Conservation (phyloP, 2,113 vertebrate species). For the Pantherophis guttatus region DNA sequence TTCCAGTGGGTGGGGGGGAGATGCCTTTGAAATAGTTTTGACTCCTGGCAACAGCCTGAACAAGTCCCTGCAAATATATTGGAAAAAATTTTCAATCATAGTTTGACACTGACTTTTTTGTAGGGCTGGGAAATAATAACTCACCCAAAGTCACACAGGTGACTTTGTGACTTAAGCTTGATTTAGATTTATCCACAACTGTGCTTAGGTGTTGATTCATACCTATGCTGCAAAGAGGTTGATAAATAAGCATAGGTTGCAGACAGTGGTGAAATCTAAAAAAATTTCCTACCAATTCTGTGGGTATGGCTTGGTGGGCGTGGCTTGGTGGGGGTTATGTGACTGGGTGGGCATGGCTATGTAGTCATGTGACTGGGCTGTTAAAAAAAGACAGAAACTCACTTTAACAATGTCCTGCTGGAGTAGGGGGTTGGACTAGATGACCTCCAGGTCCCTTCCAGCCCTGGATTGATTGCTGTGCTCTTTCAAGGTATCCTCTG, state of each 20-base stretch:
- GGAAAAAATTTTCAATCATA: background rate
- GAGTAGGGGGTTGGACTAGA: too few relatives aligned
- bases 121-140: background rate
- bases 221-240: background rate
- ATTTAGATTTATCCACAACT: background rate
- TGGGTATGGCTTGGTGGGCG: too few relatives aligned
- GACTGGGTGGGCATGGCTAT: too few relatives aligned
- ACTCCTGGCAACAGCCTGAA: background rate
- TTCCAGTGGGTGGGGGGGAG: too few relatives aligned
- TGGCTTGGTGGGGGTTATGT: too few relatives aligned
- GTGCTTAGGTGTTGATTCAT: background rate
- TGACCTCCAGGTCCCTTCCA: too few relatives aligned
- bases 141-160: background rate
- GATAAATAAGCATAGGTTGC: background rate
- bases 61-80: background rate
- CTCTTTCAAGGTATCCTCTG: too few relatives aligned
- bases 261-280: background rate
- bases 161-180: background rate
- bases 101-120: background rate
- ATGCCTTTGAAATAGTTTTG: background rate
- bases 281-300: too few relatives aligned
- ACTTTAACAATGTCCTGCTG: too few relatives aligned
- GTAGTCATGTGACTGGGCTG: too few relatives aligned
- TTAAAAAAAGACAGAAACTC: too few relatives aligned
- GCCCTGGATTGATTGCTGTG: too few relatives aligned